Base-by-base conservation (phyloP, 2,113 vertebrate species). In the Sphyrna mokarran region DNA sequence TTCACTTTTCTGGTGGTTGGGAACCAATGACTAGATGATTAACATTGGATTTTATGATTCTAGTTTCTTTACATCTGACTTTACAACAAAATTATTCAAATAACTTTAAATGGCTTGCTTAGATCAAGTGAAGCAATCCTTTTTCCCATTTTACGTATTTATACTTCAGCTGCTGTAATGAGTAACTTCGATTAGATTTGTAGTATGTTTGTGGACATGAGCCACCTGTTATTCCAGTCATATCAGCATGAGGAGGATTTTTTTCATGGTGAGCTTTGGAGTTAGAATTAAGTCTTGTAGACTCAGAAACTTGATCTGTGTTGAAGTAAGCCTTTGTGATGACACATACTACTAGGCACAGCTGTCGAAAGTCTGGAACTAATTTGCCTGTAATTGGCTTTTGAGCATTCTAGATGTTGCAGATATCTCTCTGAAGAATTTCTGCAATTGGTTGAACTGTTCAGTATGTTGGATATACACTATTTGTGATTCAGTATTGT, bases 381-480 rank as follows among this genome's bases (percentile, higher is more conserved):
- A 95, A 95, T 95, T 95, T 95, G 94, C 68, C 69, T 76, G 20
- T 72, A 93, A 93, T 95, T 40, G 48, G 94, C 37, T 54, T 95
- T 58, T 72, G 68, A 54, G 94, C 18, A 70, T 72, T 63, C 61
- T 48, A 33, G 26, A 72, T 72, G 43, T 22, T 72, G 68, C 43
- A 95, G 26, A 70, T 70, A 70, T 48, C 40, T 95, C 22, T 48
- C 37, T 85, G 93, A 43, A 69, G 37, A 70, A 43, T 94, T 70
- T 70, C n/a, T 94, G 43, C 69, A 72, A 72, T 61, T 72, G 29
- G 43, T 69, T 70, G 91, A 33, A 90, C 29, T 90, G 11, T 66
- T 93, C 89, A 95, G 13, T 48, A 68, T 43, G 68, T 48, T 95
- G 68, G 37, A 48, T 54, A 68, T 43, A 70, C 1, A 40, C 40